Evolutionary conservation across 2,888 invertebrate species (phyloP), one percentile per base, ranked within the genome.

Genomic region (Sussaba pulchella): DNA sequence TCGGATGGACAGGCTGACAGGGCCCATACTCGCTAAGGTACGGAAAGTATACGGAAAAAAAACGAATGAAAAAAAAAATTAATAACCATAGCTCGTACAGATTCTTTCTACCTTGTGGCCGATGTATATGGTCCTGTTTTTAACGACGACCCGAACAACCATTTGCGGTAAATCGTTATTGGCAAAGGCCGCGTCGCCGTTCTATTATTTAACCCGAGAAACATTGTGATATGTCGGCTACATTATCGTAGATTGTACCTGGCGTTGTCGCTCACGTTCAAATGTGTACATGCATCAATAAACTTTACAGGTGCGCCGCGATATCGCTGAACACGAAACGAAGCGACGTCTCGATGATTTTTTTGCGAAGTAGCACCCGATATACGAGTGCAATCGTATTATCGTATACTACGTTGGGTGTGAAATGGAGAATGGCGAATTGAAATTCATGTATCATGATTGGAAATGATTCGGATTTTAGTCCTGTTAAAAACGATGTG

Each of bases 11-110:
- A 76, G 57, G 26, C 45, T 87, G 45, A 86, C 85, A 9, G 86
- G 84, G 8, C 81, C 84, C 21, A 26, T 86, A 10, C 83, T 86
- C 0, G 85, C 84, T 14, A 85, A 86, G 79, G 86, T 85, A 63
- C 19, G n/a, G n/a, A n/a, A 50, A 9, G 2, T 9, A 36, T 12
- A 5, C 45, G 2, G 12, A 63, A 66, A 31, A 50, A 21, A 5
- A 10, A 9, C 1, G 43, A 24, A 1, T 52, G 14, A 0, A 67
- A 39, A 8, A 52, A 41, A 21, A 57, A 39, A 52, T 14, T 31
- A 59, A 45, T 45, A 59, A 70, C 3, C 52, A 10, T 57, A 19
- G 31, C 47, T 47, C 71, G 47, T 61, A n/a, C n/a, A n/a, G n/a
- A 17, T 47, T 21, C 26, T 57, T 59, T 71, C 66, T 66, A 66